These are phyloP conservation scores for Chaetogeoica ovagalla DNA, from an alignment of 2,888 invertebrate species.

Conservation along the genomic window DNA sequence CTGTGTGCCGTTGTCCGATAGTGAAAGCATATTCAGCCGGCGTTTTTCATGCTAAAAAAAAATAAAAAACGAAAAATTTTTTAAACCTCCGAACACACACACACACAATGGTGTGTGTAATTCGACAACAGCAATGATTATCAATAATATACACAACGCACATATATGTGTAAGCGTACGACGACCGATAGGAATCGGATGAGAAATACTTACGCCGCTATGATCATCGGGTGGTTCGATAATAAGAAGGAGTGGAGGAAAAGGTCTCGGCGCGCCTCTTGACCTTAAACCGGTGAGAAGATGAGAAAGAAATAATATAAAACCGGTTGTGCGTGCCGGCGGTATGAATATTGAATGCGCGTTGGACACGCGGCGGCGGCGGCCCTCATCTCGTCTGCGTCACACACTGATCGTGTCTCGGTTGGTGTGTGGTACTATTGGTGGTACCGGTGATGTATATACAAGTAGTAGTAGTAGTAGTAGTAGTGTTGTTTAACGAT, in stretches of 20 bases:
- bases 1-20: background rate
- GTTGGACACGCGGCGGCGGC: constrained; percentile 5
- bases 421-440: background rate
- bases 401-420: background rate
- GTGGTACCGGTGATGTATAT: background rate
- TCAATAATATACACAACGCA: constrained; percentile 9
- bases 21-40: constrained; percentile 27
- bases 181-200: constrained; percentile 38
- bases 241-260: constrained; percentile 34
- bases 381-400: too few species aligned
- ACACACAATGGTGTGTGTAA: background rate
- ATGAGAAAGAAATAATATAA: constrained; percentile 49
- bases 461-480: background rate
- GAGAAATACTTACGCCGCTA: background rate
- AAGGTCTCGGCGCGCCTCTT: constrained; percentile 47
- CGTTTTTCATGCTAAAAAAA: constrained; percentile 19
- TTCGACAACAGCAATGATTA: background rate
- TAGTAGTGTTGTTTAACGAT: background rate
- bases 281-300: constrained; percentile 35
- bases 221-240: constrained; percentile 24
- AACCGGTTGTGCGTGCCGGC: constrained; percentile 44
- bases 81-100: constrained; percentile 3
- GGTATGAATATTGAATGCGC: constrained; percentile 47
- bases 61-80: too few species aligned
- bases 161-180: too few species aligned